These are phyloP conservation scores for Nebria ingens DNA, from an alignment of 1,140 invertebrate species.

Conservation along the genomic window DNA sequence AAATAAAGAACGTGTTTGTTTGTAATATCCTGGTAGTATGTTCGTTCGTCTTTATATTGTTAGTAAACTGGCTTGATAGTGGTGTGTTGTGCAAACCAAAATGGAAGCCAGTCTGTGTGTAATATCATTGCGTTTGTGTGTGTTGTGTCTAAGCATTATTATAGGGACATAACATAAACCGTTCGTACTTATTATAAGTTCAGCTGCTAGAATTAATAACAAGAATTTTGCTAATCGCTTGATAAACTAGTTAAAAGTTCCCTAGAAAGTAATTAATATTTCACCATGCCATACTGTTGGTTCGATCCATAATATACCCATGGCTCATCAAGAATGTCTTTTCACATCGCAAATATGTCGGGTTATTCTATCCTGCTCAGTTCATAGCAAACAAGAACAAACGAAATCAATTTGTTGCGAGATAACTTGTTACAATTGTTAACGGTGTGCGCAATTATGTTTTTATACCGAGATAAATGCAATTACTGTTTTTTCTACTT, in stretches of 20 bases:
- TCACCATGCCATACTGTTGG: not conserved
- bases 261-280: constrained; percentile 6
- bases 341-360: too few species aligned
- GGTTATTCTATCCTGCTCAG: too few species aligned
- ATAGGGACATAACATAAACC: not conserved
- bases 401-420: too few species aligned
- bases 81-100: not conserved
- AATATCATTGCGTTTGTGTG: not conserved
- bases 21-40: not conserved
- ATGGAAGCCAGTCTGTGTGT: not conserved
- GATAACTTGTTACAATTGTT: too few species aligned
- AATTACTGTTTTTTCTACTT: too few species aligned
- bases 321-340: too few species aligned
- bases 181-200: constrained; percentile 1
- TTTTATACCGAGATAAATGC: too few species aligned
- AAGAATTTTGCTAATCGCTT: constrained; percentile 4
- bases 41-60: not conserved
- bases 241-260: constrained; percentile 8
- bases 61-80: constrained; percentile 6
- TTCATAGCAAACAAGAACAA: too few species aligned
- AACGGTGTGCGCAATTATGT: too few species aligned
- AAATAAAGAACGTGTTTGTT: not conserved
- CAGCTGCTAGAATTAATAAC: constrained; percentile 1
- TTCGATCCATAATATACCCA: too few species aligned
- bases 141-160: not conserved